A percentile compares a stretch with the other conserved stretches of the same genome.
Conservation (phyloP, 2,888 invertebrate species). For the Dasysyrphus albostriatus region DNA sequence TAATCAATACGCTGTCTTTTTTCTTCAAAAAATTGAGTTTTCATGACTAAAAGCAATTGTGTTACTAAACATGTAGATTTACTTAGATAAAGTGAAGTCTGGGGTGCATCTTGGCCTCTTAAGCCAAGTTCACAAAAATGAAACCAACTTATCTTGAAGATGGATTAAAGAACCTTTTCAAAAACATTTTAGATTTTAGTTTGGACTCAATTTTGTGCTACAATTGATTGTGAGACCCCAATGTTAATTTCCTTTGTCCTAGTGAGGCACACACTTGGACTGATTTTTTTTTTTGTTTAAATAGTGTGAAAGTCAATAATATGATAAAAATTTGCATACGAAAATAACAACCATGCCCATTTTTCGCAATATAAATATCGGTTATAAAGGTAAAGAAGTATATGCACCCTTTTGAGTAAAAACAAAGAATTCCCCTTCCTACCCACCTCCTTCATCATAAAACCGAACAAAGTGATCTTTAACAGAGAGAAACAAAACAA, state of each 20-base stretch:
- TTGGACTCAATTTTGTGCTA: too few species aligned
- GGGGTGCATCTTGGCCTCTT: too few species aligned
- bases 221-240: not conserved
- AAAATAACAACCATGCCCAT: constrained; percentile 29
- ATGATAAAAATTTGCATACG: constrained; percentile 9
- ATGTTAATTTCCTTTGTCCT: constrained; percentile 18
- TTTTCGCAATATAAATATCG: constrained; percentile 21
- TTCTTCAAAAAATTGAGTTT: too few species aligned
- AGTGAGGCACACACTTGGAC: not conserved
- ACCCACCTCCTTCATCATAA: not conserved
- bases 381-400: not conserved
- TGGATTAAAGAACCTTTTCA: too few species aligned
- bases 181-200: too few species aligned
- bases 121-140: too few species aligned
- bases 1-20: too few species aligned
- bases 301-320: constrained; percentile 22
- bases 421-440: constrained; percentile 4
- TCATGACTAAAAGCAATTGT: too few species aligned
- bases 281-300: not conserved
- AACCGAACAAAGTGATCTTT: constrained; percentile 13
- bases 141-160: too few species aligned
- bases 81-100: too few species aligned
- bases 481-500: not conserved
- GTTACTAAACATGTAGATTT: too few species aligned
- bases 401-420: constrained; percentile 9